Evolutionary conservation across 2,113 vertebrate species (phyloP).

Genomic region (human): GRCh38 chr12:40201001-40201500

Average conservation of each 20-base stretch:
- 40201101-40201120: not conserved
- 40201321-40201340: not conserved
- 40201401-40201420: not conserved
- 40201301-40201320: not conserved
- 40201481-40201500: not conserved
- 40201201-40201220: not conserved
- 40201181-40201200: not conserved
- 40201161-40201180: not conserved
- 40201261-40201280: not conserved
- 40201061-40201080: too few relatives aligned
- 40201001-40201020: too few relatives aligned
- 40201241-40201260: not conserved
- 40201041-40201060: too few relatives aligned
- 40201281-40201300: not conserved
- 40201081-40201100: not conserved
- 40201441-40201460: not conserved
- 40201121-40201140: too few relatives aligned
- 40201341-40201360: too few relatives aligned
- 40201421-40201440: not conserved
- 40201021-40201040: too few relatives aligned
- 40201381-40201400: not conserved
- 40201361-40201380: not conserved
- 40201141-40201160: not conserved
- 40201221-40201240: not conserved
- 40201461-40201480: not conserved